Conservation (phyloP, 2,888 invertebrate genomes). For the Phalangium opilio region DNA sequence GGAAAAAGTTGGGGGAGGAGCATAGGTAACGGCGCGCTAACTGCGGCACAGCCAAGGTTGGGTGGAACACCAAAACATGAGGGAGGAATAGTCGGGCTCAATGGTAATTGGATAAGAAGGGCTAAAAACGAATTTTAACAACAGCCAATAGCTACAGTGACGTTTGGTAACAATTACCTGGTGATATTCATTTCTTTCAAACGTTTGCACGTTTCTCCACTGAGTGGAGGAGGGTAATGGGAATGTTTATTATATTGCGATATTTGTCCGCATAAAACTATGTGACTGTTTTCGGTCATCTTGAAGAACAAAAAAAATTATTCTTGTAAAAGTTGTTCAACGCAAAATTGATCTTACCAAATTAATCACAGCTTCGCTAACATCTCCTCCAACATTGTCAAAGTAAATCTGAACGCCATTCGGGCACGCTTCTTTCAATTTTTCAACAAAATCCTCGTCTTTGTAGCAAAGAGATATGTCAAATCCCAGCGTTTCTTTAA, state of each 20-base stretch:
- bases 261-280: constrained; percentile 34
- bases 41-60: too few relatives aligned
- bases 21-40: too few relatives aligned
- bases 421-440: background rate
- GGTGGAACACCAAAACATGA: too few relatives aligned
- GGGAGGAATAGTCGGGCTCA: too few relatives aligned
- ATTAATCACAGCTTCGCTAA: constrained; percentile 30
- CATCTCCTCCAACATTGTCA: constrained; percentile 33
- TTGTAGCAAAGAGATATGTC: background rate
- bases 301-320: constrained; percentile 17
- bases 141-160: too few relatives aligned
- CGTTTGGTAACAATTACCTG: constrained; percentile 1
- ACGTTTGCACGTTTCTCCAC: constrained; percentile 22
- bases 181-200: constrained; percentile 1
- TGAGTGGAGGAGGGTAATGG: constrained; percentile 31
- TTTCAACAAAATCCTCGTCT: background rate
- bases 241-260: constrained; percentile 32
- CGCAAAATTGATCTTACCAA: constrained; percentile 22
- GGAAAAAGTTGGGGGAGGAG: too few relatives aligned
- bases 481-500: background rate
- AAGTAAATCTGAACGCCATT: constrained; percentile 32
- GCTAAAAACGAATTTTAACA: background rate
- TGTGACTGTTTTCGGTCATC: constrained; percentile 29
- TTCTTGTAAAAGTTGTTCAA: too few relatives aligned
- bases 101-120: background rate